A percentile compares a stretch with the other conserved stretches of the same genome.
phyloP scores from a whole-genome alignment of 2,797 vertebrate genomes.

The Lagodon rhomboides region DNA sequence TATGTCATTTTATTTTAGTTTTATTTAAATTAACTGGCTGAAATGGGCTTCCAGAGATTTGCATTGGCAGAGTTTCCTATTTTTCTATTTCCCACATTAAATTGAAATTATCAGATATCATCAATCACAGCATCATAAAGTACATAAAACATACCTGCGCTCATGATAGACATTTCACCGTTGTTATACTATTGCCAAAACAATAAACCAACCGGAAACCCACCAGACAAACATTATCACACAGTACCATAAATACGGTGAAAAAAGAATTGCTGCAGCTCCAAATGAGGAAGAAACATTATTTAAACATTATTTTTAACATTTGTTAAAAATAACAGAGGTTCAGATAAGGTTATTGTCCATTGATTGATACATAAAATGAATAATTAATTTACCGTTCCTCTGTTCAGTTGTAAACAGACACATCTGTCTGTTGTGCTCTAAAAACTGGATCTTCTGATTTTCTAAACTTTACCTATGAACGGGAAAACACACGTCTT shows the following conservation, averaged over 20 bases:
- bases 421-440: neutral
- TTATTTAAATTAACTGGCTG: too few species aligned
- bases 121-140: neutral
- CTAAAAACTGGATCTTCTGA: neutral
- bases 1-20: too few species aligned
- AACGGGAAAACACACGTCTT: neutral
- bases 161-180: neutral
- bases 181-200: neutral
- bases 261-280: neutral
- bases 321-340: neutral
- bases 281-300: constrained; percentile 13
- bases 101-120: neutral
- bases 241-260: neutral
- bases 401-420: neutral
- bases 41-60: too few species aligned
- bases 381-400: neutral
- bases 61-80: neutral
- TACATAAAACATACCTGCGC: neutral
- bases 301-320: too few species aligned
- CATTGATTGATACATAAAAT: neutral
- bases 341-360: neutral
- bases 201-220: neutral
- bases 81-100: neutral
- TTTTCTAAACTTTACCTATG: neutral
- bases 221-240: neutral